Percentiles rank a stretch among this genome's conserved stretches.
Conservation (phyloP, 2,113 vertebrate species). For the Zosterops japonicus region DNA sequence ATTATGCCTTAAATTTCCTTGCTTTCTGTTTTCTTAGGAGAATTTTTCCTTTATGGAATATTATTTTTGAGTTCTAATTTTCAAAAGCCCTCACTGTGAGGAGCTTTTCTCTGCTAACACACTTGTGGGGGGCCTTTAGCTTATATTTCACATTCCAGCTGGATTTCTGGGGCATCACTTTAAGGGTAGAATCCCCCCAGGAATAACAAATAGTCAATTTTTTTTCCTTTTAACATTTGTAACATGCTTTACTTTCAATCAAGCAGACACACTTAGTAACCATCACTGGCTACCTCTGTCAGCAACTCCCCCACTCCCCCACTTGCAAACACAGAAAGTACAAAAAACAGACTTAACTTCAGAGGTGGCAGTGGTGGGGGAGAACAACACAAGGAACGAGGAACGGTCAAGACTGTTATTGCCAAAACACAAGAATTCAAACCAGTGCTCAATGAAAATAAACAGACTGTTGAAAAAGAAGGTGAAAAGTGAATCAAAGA, state of each 20-base stretch:
- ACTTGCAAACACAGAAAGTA: conserved; percentile 61
- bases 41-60: conserved; percentile 31
- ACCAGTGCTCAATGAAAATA: conserved; percentile 33
- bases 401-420: conserved; percentile 51
- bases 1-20: conserved; percentile 13
- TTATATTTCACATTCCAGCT: conserved; percentile 66
- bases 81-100: conserved; percentile 47
- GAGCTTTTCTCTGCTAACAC: conserved; percentile 41
- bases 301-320: conserved; percentile 16
- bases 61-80: conserved; percentile 64
- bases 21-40: conserved; percentile 39
- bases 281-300: conserved; percentile 9
- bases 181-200: conserved; percentile 42
- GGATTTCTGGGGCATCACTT: conserved; percentile 48
- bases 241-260: conserved; percentile 28
- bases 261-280: conserved; percentile 7
- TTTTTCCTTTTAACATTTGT: conserved; percentile 35
- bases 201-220: conserved; percentile 50
- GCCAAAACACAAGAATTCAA: conserved; percentile 35
- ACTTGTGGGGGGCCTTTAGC: conserved; percentile 15
- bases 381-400: conserved; percentile 33
- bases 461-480: conserved; percentile 36
- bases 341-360: conserved; percentile 51
- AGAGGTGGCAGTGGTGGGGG: conserved; percentile 34
- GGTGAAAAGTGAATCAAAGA: conserved; percentile 9